Conservation (phyloP, 2,113 vertebrate genomes). For the Sapajus apella region DNA sequence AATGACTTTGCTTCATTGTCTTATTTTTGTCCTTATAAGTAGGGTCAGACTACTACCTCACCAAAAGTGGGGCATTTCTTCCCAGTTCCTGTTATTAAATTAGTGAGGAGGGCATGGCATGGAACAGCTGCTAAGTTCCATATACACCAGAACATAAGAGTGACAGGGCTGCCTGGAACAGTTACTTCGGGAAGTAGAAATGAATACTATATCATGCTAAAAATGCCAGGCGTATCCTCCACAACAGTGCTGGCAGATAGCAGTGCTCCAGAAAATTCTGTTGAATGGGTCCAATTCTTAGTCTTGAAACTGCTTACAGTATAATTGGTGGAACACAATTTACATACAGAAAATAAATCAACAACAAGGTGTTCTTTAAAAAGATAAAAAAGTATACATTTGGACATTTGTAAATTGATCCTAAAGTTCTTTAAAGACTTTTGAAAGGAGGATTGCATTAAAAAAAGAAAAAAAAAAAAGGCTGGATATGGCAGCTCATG, state of each 20-base stretch:
- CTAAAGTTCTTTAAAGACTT: not conserved
- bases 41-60: not conserved
- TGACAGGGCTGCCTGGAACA: not conserved
- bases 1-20: not conserved
- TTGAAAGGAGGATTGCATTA: not conserved
- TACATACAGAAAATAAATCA: not conserved
- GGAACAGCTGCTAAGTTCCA: not conserved
- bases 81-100: not conserved
- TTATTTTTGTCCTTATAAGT: not conserved
- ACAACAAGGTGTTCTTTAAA: not conserved
- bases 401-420: not conserved
- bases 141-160: not conserved
- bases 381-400: not conserved
- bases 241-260: not conserved
- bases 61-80: not conserved
- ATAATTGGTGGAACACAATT: not conserved
- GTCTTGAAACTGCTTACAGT: not conserved
- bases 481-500: too few relatives aligned
- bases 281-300: not conserved
- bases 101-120: not conserved
- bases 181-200: not conserved
- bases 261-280: not conserved
- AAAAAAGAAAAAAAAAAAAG: not conserved
- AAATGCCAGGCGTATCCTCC: not conserved
- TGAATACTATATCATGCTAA: not conserved